Base-by-base conservation (phyloP, 2,888 invertebrate species). In the Agrypnus murinus region DNA sequence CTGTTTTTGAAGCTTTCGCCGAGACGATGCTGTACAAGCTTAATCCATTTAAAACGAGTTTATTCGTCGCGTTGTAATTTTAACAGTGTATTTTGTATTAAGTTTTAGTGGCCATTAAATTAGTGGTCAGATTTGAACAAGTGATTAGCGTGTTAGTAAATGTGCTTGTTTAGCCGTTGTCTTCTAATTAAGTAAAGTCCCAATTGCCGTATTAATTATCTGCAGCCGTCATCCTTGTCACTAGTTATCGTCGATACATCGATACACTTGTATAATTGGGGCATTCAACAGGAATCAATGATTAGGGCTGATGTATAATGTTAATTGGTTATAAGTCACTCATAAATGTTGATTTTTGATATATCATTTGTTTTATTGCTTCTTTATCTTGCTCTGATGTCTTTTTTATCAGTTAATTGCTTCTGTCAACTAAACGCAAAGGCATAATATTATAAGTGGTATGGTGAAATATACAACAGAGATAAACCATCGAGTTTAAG, bases 201-300 rank as follows among this genome's bases (percentile, higher is more conserved):
- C 77, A 80, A 81, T 80, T 79, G 79, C 75, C 74, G 77, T 77
- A 81, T 81, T 81, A 82, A 82, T 81, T 81, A 80, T 78, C 71
- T 65, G 62, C 66, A 66, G 69, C 73, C 70, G 74, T 70, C 73
- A 72, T 71, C 71, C 71, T 72, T 75, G 75, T 76, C 75, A 70
- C 65, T 66, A 53, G 38, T 70, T 71, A 72, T 72, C 67, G 55
- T 58, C 45, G 65, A 70, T 65, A 68, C 67, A 77, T 76, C 75
- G 72, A 72, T 74, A 73, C 72, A 69, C 74, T 74, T 74, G 75
- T 76, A 76, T 77, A 78, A 77, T 77, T 77, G 78, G 77, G 64
- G 74, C 74, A 77, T 76, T 73, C 72, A 66, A 74, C 74, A 77
- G 67, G 65, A 73, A 73, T 69, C 71, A 57, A 43, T 69, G 72